phyloP scores from a whole-genome alignment of 2,797 vertebrate species.

The Numenius phaeopus region DNA sequence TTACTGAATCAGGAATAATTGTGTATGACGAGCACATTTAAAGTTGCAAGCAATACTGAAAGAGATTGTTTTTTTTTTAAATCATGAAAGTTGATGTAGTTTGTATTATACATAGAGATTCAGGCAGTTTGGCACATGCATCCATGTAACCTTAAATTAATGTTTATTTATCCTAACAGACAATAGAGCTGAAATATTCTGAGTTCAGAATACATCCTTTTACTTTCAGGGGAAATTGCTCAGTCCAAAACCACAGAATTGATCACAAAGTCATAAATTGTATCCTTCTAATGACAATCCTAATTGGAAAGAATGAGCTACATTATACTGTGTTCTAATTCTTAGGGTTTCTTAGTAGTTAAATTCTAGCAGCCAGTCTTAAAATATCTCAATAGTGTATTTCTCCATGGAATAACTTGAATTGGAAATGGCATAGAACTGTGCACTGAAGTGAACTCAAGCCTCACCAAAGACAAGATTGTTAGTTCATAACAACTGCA shows the following conservation, averaged over 20 bases:
- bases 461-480: neutral
- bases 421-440: neutral
- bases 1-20: constrained; percentile 59
- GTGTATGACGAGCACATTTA: neutral
- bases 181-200: neutral
- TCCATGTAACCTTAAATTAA: constrained; percentile 47
- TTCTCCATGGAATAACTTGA: neutral
- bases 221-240: neutral
- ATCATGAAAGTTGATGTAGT: neutral
- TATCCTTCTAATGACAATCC: neutral
- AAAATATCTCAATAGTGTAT: neutral
- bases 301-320: neutral
- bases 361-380: neutral
- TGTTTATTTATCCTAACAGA: constrained; percentile 29
- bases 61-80: neutral
- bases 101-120: constrained; percentile 9
- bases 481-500: neutral
- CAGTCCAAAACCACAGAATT: neutral
- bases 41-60: constrained; percentile 36
- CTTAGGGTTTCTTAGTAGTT: neutral
- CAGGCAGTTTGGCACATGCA: constrained; percentile 25
- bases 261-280: neutral
- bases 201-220: neutral
- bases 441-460: constrained; percentile 31
- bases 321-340: neutral